Conservation (phyloP, 2,113 vertebrate species). For the Todiramphus saurophagus region DNA sequence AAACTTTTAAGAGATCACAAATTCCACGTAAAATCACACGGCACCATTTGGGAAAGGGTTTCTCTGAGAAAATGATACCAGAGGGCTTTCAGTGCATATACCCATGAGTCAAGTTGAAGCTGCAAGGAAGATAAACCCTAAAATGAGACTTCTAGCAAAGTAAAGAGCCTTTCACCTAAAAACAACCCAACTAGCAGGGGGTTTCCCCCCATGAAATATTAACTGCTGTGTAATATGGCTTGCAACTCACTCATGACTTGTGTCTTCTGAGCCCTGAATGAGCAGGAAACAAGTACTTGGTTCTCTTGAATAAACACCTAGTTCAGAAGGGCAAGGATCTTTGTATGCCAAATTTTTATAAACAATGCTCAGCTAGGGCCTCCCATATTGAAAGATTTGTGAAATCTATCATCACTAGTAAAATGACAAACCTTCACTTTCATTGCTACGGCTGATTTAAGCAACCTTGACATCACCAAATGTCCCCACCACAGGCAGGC, state of each 20-base stretch:
- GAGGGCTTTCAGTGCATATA: neutral
- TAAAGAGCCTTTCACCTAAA: neutral
- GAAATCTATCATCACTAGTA: neutral
- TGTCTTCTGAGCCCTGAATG: neutral
- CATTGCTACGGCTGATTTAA: neutral
- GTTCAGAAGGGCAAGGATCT: neutral
- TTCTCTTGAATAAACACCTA: neutral
- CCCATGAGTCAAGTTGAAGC: neutral
- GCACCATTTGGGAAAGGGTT: neutral
- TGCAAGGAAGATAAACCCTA: neutral
- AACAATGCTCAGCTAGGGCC: rapidly evolving
- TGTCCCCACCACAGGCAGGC: neutral
- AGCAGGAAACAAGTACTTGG: rapidly evolving
- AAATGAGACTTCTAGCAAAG: neutral
- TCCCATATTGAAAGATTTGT: neutral
- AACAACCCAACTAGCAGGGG: neutral
- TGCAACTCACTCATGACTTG: neutral
- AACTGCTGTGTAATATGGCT: neutral
- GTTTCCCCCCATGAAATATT: neutral
- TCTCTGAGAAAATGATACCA: neutral
- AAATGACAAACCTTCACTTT: neutral
- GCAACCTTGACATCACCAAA: neutral
- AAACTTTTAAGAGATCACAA: neutral
- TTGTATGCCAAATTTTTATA: neutral
- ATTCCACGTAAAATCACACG: neutral